These are phyloP conservation scores for Crossoptilon crossoptilon DNA, from an alignment of 2,797 vertebrate species.

Conservation along the genomic window DNA sequence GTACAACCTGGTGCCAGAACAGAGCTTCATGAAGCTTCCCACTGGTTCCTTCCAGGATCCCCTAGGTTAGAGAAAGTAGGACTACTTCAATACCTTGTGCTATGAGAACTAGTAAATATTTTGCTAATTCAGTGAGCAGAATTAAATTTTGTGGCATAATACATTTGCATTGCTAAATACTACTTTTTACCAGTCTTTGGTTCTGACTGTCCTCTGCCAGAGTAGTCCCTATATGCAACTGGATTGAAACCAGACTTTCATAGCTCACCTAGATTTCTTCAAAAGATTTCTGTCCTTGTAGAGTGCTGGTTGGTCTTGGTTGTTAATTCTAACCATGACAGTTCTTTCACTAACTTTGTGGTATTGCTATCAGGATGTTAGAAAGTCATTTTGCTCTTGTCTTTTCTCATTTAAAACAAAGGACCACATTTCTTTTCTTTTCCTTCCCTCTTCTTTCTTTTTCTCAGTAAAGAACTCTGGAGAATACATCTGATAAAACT, in stretches of 20 bases:
- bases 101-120: neutral
- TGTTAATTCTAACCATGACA: neutral
- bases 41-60: neutral
- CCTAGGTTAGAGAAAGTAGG: neutral
- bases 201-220: neutral
- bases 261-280: neutral
- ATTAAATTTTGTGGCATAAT: neutral
- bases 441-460: neutral
- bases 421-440: neutral
- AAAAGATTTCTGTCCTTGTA: neutral
- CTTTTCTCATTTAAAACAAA: neutral
- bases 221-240: neutral
- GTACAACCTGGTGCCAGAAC: neutral
- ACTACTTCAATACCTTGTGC: neutral
- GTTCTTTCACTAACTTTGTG: neutral
- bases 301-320: neutral
- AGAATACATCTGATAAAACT: neutral
- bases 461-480: conserved; percentile 21
- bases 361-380: neutral
- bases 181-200: neutral
- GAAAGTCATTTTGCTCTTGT: neutral
- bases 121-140: neutral
- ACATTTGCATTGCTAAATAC: neutral
- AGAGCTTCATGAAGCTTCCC: neutral
- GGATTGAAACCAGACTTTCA: neutral